Conservation (phyloP, 2,888 invertebrate species). For the Yponomeuta sedellus region DNA sequence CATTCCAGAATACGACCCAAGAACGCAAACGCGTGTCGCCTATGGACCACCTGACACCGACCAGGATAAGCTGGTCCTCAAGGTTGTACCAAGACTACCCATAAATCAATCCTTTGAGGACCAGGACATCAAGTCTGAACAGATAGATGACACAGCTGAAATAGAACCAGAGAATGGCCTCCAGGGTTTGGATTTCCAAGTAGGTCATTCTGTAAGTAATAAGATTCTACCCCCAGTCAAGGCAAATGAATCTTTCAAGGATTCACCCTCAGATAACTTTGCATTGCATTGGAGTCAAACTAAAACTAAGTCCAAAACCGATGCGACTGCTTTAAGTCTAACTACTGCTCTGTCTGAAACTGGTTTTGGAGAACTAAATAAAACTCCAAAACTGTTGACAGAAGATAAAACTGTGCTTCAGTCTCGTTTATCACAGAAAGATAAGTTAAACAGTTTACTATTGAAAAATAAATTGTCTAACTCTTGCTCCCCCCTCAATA, state of each 20-base stretch:
- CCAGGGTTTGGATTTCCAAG: slow-evolving; percentile 33
- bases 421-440: background rate
- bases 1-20: slow-evolving; percentile 8
- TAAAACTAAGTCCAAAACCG: too few relatives aligned
- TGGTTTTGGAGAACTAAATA: too few relatives aligned
- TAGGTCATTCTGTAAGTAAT: slow-evolving; percentile 22
- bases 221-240: background rate
- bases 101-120: background rate
- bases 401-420: background rate
- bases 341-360: too few relatives aligned
- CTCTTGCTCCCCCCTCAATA: background rate
- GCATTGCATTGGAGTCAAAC: too few relatives aligned
- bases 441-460: background rate
- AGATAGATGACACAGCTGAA: slow-evolving; percentile 19
- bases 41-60: slow-evolving; percentile 39
- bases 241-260: too few relatives aligned
- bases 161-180: slow-evolving; percentile 24
- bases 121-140: slow-evolving; percentile 17
- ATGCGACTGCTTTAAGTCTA: too few relatives aligned
- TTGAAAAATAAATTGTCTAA: background rate
- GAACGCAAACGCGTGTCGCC: slow-evolving; percentile 21
- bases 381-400: background rate
- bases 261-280: too few relatives aligned
- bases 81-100: slow-evolving; percentile 23
- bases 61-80: slow-evolving; percentile 20